A percentile compares a stretch with the other conserved stretches of the same genome.
phyloP scores from a whole-genome alignment of 2,113 vertebrate genomes.

The Poicephalus meyeri region DNA sequence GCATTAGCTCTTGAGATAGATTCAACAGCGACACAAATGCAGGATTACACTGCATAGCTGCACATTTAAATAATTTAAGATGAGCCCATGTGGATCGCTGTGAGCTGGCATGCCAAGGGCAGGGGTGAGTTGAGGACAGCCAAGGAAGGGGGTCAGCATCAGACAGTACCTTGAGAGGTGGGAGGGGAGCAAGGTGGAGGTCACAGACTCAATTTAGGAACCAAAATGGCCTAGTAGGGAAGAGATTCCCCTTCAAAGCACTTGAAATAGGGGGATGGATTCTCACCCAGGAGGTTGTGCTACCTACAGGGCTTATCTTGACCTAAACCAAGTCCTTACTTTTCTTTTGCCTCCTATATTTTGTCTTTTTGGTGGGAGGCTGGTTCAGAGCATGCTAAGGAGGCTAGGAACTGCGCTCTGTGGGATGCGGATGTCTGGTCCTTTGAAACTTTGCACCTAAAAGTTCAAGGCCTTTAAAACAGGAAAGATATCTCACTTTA shows the following conservation, averaged over 20 bases:
- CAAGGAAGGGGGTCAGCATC: neutral
- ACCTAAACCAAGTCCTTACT: neutral
- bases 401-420: neutral
- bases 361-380: neutral
- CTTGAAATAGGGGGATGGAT: neutral
- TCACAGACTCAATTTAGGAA: neutral
- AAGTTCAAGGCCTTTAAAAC: neutral
- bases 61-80: conserved; percentile 9
- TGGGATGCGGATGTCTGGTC: neutral
- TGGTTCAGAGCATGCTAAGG: neutral
- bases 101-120: neutral
- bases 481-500: neutral
- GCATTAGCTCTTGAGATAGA: neutral
- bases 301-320: neutral
- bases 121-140: neutral
- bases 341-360: neutral
- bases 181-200: neutral
- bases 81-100: neutral
- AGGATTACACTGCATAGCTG: neutral
- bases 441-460: neutral
- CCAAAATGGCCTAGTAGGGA: neutral
- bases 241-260: neutral
- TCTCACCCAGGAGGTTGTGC: neutral
- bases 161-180: rapidly evolving
- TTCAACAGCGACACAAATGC: conserved; percentile 6